Evolutionary conservation across 2,888 invertebrate species (phyloP).

Genomic region (Drosophila anomalata): DNA sequence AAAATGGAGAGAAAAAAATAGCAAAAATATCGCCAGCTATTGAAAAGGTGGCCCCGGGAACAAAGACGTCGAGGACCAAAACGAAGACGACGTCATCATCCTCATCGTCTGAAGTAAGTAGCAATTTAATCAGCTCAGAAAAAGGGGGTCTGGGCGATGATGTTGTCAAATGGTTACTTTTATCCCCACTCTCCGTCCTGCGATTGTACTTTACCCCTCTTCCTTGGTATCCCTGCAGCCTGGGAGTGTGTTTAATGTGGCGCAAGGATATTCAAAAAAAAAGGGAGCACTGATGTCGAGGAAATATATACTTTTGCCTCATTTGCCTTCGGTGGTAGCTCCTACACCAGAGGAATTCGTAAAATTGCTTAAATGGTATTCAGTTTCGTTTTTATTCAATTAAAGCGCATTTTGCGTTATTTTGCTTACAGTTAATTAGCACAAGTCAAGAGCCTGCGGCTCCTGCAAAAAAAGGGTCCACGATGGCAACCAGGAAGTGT

Average conservation of each 20-base stretch:
- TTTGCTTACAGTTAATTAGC: conserved; percentile 67
- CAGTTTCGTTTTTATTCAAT: conserved; percentile 64
- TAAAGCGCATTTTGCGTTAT: conserved; percentile 65
- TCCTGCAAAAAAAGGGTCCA: conserved; percentile 26
- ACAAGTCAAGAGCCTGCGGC: conserved; percentile 45
- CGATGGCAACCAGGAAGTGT: conserved; percentile 18
- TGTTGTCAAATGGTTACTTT: conserved; percentile 69
- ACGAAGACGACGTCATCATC: conserved; percentile 23
- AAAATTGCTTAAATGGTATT: conserved; percentile 63
- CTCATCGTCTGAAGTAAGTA: conserved; percentile 49
- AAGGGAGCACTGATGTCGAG: conserved; percentile 29
- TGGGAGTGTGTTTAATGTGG: conserved; percentile 68
- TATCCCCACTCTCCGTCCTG: conserved; percentile 7
- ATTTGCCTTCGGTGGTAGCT: conserved; percentile 23
- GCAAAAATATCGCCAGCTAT: conserved; percentile 31
- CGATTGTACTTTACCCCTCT: neutral
- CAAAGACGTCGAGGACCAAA: conserved; percentile 52
- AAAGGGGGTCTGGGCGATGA: conserved; percentile 50
- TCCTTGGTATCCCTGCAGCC: neutral
- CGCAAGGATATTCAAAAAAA: conserved; percentile 59
- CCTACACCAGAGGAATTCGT: conserved; percentile 63
- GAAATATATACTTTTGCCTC: conserved; percentile 56
- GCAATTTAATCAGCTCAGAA: conserved; percentile 70
- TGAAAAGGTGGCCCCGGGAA: conserved; percentile 53
- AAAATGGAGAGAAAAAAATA: conserved; percentile 6